Evolutionary conservation across 2,888 invertebrate genomes (phyloP).

Genomic region (Phoronis australis): DNA sequence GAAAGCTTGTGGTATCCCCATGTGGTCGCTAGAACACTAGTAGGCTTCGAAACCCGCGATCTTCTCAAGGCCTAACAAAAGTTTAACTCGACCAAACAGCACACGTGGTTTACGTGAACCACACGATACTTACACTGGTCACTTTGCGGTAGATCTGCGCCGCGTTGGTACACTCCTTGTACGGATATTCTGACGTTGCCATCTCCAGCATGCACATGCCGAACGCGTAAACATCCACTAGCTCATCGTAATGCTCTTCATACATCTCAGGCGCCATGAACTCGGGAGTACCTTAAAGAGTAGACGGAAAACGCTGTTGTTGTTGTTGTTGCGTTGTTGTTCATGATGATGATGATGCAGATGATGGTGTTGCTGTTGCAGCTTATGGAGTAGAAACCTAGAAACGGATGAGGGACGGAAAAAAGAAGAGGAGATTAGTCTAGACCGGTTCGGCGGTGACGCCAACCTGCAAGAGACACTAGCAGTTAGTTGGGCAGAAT

Average conservation of each 20-base stretch:
- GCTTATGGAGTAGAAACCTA: not conserved
- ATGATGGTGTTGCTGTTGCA: too few relatives aligned
- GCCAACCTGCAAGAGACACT: too few relatives aligned
- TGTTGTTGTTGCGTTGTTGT: too few relatives aligned
- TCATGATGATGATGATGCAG: too few relatives aligned
- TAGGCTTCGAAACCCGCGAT: too few relatives aligned
- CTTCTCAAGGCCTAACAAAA: too few relatives aligned
- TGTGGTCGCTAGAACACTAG: too few relatives aligned
- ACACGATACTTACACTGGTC: constrained; percentile 75
- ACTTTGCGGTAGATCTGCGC: constrained; percentile 99
- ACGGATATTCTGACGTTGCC: constrained; percentile 99
- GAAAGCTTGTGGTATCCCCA: too few relatives aligned
- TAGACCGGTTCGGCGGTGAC: too few relatives aligned
- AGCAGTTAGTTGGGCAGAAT: too few relatives aligned
- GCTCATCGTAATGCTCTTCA: constrained; percentile 98
- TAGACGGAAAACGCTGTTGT: constrained; percentile 13
- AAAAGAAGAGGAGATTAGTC: constrained; percentile 17
- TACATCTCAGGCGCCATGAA: constrained; percentile 99
- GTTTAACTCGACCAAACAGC: too few relatives aligned
- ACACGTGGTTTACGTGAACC: too few relatives aligned
- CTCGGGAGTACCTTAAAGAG: constrained; percentile 74
- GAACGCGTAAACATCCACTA: constrained; percentile 98
- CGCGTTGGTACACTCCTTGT: constrained; percentile 95
- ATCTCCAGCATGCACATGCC: constrained; percentile 99
- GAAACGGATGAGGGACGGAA: constrained; percentile 26